These are phyloP conservation scores for Symphodus melops DNA, from an alignment of 2,113 vertebrate genomes.

Conservation along the genomic window DNA sequence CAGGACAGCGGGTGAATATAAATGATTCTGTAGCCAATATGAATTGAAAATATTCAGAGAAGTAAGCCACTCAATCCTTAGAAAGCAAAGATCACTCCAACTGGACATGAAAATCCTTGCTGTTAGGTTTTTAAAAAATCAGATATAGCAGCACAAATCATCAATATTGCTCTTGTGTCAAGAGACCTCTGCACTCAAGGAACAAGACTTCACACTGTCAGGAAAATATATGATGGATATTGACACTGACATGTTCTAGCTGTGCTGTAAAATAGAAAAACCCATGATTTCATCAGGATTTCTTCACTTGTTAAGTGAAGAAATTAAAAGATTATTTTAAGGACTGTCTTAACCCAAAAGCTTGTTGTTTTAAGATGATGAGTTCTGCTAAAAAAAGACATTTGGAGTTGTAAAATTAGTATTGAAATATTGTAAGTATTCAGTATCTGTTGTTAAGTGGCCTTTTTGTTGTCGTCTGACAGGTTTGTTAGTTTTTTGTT, in stretches of 20 bases:
- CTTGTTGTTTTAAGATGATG: neutral
- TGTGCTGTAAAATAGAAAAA: neutral
- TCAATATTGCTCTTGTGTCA: slow-evolving; percentile 15
- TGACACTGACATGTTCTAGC: neutral
- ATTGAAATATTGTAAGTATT: no score
- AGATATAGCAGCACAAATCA: slow-evolving; percentile 1
- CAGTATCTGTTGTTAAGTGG: no score
- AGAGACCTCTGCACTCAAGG: neutral
- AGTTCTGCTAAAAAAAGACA: neutral
- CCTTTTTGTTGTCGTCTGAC: no score
- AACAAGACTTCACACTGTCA: neutral
- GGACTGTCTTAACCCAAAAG: neutral
- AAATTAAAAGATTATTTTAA: neutral
- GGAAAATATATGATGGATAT: neutral
- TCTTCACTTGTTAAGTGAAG: neutral
- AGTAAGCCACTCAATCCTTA: no score
- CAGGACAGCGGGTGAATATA: no score
- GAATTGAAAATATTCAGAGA: no score
- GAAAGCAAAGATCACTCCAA: no score
- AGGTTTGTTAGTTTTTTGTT: no score
- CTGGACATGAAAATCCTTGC: no score
- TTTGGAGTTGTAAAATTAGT: neutral
- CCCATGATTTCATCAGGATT: slow-evolving; percentile 17
- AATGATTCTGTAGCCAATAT: neutral
- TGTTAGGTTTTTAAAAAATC: neutral